These are phyloP conservation scores for Erebia palarica DNA, from an alignment of 2,888 invertebrate genomes.

Conservation along the genomic window DNA sequence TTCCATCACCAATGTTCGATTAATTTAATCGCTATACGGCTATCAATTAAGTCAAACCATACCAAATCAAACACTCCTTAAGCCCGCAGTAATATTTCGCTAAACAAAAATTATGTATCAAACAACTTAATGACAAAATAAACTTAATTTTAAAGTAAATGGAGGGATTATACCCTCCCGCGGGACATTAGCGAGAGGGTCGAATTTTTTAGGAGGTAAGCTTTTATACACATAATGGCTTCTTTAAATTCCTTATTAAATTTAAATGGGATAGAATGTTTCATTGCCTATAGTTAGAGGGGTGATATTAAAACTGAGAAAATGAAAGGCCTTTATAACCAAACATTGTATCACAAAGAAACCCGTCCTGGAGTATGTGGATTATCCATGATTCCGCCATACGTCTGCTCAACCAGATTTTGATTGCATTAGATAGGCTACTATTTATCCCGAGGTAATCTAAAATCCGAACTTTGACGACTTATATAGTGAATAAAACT, in stretches of 20 bases:
- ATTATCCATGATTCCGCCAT: too few species aligned
- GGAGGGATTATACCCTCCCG: slow-evolving; percentile 38
- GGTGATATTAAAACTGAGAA: neutral
- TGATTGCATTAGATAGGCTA: too few species aligned
- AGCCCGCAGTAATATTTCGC: slow-evolving; percentile 31
- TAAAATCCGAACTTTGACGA: too few species aligned
- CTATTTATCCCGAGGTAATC: too few species aligned
- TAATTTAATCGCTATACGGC: neutral
- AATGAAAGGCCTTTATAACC: too few species aligned
- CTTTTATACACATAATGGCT: slow-evolving; percentile 58
- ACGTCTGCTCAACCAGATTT: too few species aligned
- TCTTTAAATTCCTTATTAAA: slow-evolving; percentile 75
- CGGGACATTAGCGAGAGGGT: slow-evolving; percentile 28
- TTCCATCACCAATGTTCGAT: neutral
- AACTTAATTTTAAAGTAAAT: slow-evolving; percentile 57
- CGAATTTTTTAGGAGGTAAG: slow-evolving; percentile 38
- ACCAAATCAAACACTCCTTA: slow-evolving; percentile 35
- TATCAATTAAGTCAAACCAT: slow-evolving; percentile 13
- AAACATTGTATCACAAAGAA: too few species aligned
- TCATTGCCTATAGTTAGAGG: slow-evolving; percentile 50
- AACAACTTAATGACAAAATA: slow-evolving; percentile 45
- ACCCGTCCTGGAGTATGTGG: too few species aligned
- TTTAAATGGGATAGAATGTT: slow-evolving; percentile 62
- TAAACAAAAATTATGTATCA: slow-evolving; percentile 39
- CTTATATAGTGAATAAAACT: too few species aligned